Conservation (phyloP, 2,113 vertebrate genomes). For the Cavia aperea region DNA sequence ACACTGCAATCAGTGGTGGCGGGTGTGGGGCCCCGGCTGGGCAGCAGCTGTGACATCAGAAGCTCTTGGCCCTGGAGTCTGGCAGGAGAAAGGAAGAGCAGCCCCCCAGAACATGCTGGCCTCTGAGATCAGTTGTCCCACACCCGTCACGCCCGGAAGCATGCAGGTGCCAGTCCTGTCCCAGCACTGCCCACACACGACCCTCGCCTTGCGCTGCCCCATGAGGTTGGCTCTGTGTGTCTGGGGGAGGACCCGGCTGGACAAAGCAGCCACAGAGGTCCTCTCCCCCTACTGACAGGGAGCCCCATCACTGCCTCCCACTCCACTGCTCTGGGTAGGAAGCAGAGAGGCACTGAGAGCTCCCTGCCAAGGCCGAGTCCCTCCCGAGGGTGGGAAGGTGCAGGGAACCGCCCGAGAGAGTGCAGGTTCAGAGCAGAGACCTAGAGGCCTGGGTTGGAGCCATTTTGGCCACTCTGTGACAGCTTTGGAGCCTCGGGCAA, state of each 20-base stretch:
- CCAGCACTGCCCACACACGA: background rate
- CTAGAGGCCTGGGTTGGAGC: background rate
- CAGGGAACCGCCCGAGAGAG: background rate
- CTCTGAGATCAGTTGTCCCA: background rate
- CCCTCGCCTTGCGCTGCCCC: background rate
- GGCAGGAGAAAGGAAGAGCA: background rate
- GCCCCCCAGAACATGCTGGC: background rate
- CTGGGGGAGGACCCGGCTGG: too few relatives aligned
- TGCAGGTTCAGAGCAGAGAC: background rate
- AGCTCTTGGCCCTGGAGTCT: background rate
- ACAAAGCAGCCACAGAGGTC: background rate
- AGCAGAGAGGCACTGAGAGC: background rate
- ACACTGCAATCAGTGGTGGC: constrained; percentile 42
- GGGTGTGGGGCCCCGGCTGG: background rate
- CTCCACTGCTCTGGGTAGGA: background rate
- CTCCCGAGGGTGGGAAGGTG: background rate
- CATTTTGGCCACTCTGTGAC: background rate
- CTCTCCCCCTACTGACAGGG: background rate
- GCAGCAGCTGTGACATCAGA: constrained; percentile 58
- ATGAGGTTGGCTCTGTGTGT: accelerated
- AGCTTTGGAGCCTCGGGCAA: background rate
- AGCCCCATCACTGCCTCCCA: background rate
- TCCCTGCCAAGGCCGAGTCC: background rate
- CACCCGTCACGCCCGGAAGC: background rate
- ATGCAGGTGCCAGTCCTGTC: background rate